Percentiles rank a stretch among this genome's conserved stretches.
These are phyloP conservation scores for Thecophora atra DNA, from an alignment of 2,888 invertebrate species.

Conservation along the genomic window DNA sequence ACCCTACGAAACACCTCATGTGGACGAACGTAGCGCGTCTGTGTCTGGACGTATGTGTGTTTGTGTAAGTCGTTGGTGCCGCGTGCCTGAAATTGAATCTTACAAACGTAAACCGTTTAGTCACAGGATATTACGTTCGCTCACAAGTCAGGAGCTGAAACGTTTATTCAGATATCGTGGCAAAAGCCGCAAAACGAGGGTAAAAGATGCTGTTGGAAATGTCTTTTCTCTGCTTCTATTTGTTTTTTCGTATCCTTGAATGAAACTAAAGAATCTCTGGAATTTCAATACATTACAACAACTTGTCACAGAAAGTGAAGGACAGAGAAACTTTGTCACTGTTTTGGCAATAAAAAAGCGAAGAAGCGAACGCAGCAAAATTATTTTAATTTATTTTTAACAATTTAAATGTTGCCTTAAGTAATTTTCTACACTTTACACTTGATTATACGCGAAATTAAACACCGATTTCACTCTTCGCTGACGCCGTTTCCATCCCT, in stretches of 20 bases:
- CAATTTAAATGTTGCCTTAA: neutral
- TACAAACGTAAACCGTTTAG: constrained; percentile 67
- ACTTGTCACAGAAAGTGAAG: constrained; percentile 49
- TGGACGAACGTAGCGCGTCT: constrained; percentile 20
- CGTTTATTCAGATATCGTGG: neutral
- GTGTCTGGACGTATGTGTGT: constrained; percentile 33
- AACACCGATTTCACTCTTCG: constrained; percentile 13
- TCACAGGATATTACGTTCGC: constrained; percentile 67
- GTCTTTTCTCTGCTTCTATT: neutral
- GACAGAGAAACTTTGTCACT: too few species aligned
- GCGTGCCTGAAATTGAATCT: constrained; percentile 60
- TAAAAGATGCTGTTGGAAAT: constrained; percentile 12
- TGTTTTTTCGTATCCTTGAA: neutral
- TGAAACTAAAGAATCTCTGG: constrained; percentile 43
- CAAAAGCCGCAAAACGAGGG: neutral
- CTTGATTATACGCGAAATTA: constrained; percentile 24
- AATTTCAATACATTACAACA: constrained; percentile 58
- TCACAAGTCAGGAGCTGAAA: constrained; percentile 52
- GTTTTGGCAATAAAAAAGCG: neutral
- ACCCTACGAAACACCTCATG: constrained; percentile 48
- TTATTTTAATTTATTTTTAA: neutral
- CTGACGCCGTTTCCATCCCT: neutral
- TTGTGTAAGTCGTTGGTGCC: constrained; percentile 25
- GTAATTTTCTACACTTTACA: constrained; percentile 18
- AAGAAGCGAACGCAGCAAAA: neutral